Evolutionary conservation across 2,797 vertebrate species (phyloP), one percentile per base, ranked within the genome.

Genomic region (Peromyscus aztecus): DNA sequence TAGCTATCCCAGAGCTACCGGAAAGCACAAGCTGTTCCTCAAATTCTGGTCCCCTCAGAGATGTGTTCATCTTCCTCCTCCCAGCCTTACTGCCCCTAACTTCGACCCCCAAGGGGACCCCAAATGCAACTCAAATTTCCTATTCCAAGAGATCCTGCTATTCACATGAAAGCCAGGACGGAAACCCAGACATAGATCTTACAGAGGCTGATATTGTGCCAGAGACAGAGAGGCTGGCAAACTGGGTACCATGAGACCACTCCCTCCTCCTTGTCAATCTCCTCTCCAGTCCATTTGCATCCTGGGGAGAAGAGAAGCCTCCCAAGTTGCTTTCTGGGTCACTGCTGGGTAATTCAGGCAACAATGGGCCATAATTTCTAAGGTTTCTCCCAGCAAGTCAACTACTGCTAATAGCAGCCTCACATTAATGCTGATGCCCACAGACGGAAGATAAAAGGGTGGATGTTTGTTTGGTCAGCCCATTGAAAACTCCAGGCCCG

Each of bases 361-460:
- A 94, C 93, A 93, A n/a, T 59, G 37, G 65, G 24, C 34, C 52
- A 63, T 92, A 90, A 93, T 95, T 96, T 96, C 59, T 52, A 95
- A 93, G 40, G 16, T 90, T 94, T 94, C 67, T 93, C 86, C 91
- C 77, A 88, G 87, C 92, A 90, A 94, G 69, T 93, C 95, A 96
- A 92, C 92, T 81, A n/a, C 52, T 23, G 67, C 81, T 97, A 97
- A 96, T 95, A 89, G 88, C 88, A 86, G 81, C 43, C 67, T 4
- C 1, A 75, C 94, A 87, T 95, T 93, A 88, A 94, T 27, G 24
- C 91, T 76, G 59, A 76, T 91, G 75, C 63, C 77, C 46, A 96
- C 61, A 80, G 91, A 49, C 55, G 61, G 24, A 94, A 96, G 86
- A 97, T 96, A 94, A 97, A 97, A 96, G 89, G 43, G n/a, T 91